Evolutionary conservation across 2,888 invertebrate genomes (phyloP), one percentile per base, ranked within the genome.

Genomic region (Erynnis tages): DNA sequence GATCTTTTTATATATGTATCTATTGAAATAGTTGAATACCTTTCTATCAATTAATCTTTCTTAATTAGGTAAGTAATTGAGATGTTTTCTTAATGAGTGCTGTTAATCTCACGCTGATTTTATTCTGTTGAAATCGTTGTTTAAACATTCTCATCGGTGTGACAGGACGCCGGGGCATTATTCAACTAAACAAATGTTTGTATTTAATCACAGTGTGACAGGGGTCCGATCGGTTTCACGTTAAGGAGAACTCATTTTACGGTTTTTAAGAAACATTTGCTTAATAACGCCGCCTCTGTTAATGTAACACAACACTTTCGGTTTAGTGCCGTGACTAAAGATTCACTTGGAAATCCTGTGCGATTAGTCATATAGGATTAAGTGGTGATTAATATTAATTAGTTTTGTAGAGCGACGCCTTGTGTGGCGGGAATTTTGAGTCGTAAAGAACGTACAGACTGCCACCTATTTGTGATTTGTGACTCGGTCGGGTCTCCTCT

Each of bases 171-270:
- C 56, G 6, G 35, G 21, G 37, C 55, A 57, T 66, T 56, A 64
- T 55, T 55, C 59, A 54, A 58, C 56, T 54, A 54, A 57, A 57
- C 62, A 61, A 72, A 66, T 76, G 71, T 77, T 77, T 73, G 67
- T 64, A 62, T 77, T 74, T 69, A 72, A 76, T 75, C 70, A 72
- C 62, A 44, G 59, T 54, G 63, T 64, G 65, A 65, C 64, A 62
- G 65, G 59, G 56, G 56, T 54, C 34, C 52, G 58, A 56, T 60
- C 62, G 59, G 68, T 72, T 67, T 66, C 55, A 63, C 58, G 62
- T 56, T 54, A 44, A 64, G 63, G 58, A 57, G 49, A 54, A 55
- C 60, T 57, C 60, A 77, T 79, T 76, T 72, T 65, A 76, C 68
- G 71, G 71, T 53, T 69, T 67, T 73, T 65, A 70, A 60, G 60